Conservation (phyloP, 2,113 vertebrate species). For the Peromyscus leucopus region DNA sequence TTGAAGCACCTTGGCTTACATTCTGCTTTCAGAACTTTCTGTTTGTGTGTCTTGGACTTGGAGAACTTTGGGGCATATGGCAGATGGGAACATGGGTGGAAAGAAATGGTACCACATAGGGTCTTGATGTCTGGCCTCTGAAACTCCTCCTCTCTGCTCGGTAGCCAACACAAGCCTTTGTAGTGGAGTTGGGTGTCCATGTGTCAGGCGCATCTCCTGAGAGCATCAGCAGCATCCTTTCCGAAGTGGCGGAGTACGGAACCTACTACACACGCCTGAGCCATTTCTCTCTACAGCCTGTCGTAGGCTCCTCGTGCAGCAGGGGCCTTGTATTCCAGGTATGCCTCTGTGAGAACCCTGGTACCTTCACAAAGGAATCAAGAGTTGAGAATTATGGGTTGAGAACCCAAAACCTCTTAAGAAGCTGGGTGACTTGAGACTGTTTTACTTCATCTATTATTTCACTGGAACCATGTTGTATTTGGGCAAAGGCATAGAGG, state of each 20-base stretch:
- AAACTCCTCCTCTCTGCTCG: not conserved
- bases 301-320: slow-evolving; percentile 87
- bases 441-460: not conserved
- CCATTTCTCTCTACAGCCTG: slow-evolving; percentile 93
- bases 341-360: not conserved
- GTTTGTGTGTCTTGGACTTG: not conserved
- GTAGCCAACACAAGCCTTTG: slow-evolving; percentile 91
- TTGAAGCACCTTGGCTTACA: not conserved
- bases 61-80: not conserved
- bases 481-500: not conserved
- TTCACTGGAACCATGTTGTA: not conserved
- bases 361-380: not conserved
- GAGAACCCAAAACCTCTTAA: fast-evolving
- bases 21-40: not conserved
- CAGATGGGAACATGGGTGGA: not conserved
- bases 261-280: slow-evolving; percentile 95
- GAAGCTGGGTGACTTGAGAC: not conserved
- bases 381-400: not conserved
- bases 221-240: slow-evolving; percentile 92
- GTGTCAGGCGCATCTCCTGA: slow-evolving; percentile 96
- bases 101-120: not conserved
- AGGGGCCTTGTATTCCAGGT: slow-evolving; percentile 99
- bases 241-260: slow-evolving; percentile 94
- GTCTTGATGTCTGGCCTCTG: not conserved
- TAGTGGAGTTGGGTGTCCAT: slow-evolving; percentile 92